A percentile compares a stretch with the other conserved stretches of the same genome.
Conservation (phyloP, 2,113 vertebrate genomes). For the Chloropsis hardwickii region DNA sequence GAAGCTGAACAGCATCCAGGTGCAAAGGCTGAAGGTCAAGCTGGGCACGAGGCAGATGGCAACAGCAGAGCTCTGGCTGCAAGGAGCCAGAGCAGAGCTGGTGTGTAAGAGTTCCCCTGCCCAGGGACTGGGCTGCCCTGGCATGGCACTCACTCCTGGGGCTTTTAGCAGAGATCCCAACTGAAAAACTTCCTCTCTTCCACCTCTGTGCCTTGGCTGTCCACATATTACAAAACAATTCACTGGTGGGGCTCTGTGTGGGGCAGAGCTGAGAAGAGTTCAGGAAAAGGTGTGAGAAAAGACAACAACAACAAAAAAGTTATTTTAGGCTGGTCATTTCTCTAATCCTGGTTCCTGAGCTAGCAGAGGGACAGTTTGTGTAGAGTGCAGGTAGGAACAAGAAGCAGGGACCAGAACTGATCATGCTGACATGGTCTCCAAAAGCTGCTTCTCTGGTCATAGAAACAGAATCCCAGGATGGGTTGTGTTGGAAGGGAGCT, state of each 20-base stretch:
- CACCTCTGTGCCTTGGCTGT: neutral
- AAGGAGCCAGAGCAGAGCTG: slow-evolving; percentile 75
- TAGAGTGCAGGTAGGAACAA: neutral
- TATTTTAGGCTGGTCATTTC: neutral
- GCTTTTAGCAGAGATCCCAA: neutral
- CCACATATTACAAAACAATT: neutral
- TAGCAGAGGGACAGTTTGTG: neutral
- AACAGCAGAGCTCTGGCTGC: slow-evolving; percentile 84
- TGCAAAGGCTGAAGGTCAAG: slow-evolving; percentile 87
- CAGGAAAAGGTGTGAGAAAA: neutral
- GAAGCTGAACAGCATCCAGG: slow-evolving; percentile 75
- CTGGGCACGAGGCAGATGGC: slow-evolving; percentile 85
- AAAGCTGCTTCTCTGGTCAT: neutral
- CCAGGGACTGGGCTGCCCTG: neutral
- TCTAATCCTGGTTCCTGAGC: neutral
- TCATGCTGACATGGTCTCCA: neutral
- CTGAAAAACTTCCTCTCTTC: neutral
- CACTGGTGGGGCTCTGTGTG: neutral
- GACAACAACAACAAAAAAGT: neutral
- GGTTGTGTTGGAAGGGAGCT: neutral
- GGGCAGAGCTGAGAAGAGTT: neutral
- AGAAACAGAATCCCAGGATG: neutral
- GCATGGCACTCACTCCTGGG: fast-evolving
- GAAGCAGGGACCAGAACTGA: neutral
- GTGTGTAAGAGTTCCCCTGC: slow-evolving; percentile 33